These are phyloP conservation scores for Buphagus erythrorhynchus DNA, from an alignment of 2,797 vertebrate genomes.

Conservation along the genomic window DNA sequence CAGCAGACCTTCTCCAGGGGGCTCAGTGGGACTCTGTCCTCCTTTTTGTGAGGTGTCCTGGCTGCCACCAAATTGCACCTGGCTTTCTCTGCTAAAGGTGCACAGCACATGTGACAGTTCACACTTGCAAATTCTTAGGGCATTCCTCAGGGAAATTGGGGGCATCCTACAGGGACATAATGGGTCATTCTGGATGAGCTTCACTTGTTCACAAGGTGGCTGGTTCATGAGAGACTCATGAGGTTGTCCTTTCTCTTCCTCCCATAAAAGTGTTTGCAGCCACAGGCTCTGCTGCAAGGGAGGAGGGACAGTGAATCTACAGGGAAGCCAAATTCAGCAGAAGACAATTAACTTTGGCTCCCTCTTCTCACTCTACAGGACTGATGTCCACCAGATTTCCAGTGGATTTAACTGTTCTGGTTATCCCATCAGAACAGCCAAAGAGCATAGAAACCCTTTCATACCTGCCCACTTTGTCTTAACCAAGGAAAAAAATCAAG, in stretches of 20 bases:
- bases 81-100: accelerated
- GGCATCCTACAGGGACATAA: not conserved
- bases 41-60: not conserved
- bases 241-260: not conserved
- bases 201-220: not conserved
- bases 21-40: not conserved
- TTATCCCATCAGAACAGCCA: not conserved
- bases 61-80: not conserved
- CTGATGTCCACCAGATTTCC: not conserved
- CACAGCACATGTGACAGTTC: accelerated
- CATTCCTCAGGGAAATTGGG: not conserved
- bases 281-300: not conserved
- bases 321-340: not conserved
- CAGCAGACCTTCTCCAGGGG: not conserved
- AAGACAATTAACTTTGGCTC: not conserved
- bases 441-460: not conserved
- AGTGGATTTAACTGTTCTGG: not conserved
- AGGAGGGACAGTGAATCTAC: not conserved
- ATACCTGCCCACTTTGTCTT: not conserved
- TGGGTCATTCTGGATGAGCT: not conserved
- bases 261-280: not conserved
- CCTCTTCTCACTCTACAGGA: not conserved
- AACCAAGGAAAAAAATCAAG: not conserved
- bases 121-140: not conserved
- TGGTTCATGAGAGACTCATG: not conserved